A percentile compares a stretch with the other conserved stretches of the same genome.
These are phyloP conservation scores for Sitophilus oryzae DNA, from an alignment of 1,140 invertebrate genomes.

Conservation along the genomic window DNA sequence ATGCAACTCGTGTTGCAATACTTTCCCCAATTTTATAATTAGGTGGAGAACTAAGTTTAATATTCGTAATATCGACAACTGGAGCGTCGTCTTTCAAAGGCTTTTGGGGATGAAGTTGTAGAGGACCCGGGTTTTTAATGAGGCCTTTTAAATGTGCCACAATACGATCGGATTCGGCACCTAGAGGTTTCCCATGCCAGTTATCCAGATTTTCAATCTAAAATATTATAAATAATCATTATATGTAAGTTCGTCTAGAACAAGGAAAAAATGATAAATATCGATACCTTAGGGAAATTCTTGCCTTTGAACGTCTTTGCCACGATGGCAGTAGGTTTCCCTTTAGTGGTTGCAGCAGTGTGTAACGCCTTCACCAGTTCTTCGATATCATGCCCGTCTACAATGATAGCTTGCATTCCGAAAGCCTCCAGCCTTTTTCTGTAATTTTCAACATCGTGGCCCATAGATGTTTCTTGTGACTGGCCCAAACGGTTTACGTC, in stretches of 20 bases:
- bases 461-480: conserved; percentile 87
- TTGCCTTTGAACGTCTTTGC: conserved; percentile 96
- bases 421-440: conserved; percentile 84
- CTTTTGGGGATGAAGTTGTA: conserved; percentile 56
- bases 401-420: conserved; percentile 85
- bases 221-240: background rate
- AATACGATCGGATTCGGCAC: conserved; percentile 68
- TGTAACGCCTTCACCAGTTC: conserved; percentile 85
- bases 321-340: conserved; percentile 86
- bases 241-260: no score
- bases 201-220: conserved; percentile 86
- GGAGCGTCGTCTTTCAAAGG: conserved; percentile 66
- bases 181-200: conserved; percentile 97
- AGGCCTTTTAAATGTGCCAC: conserved; percentile 64
- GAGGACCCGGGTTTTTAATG: conserved; percentile 57
- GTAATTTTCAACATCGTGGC: conserved; percentile 89
- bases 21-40: conserved; percentile 73
- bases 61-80: conserved; percentile 63
- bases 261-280: no score
- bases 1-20: conserved; percentile 90
- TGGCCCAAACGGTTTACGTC: conserved; percentile 97
- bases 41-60: conserved; percentile 78
- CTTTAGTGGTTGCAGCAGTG: conserved; percentile 68
- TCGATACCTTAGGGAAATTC: conserved; percentile 57
- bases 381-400: conserved; percentile 95